phyloP scores from a whole-genome alignment of 2,797 vertebrate genomes.

The Ispidina lecontei region DNA sequence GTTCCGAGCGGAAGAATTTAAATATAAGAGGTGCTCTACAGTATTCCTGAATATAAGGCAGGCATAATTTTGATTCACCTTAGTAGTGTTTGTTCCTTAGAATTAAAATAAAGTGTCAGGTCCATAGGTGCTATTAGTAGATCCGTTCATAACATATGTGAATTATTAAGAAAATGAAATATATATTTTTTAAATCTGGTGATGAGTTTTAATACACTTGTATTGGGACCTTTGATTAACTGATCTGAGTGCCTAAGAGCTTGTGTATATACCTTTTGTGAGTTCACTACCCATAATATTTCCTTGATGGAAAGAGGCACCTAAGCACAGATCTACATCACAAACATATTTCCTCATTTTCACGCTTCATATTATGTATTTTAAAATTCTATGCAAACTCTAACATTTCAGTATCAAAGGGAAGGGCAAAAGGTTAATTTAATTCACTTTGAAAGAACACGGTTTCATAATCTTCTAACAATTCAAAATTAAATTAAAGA shows the following conservation, averaged over 20 bases:
- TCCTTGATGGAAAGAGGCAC: neutral
- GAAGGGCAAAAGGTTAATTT: constrained; percentile 74
- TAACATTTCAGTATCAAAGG: constrained; percentile 53
- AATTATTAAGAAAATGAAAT: neutral
- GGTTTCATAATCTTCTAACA: constrained; percentile 71
- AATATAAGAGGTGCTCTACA: neutral
- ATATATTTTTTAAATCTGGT: neutral
- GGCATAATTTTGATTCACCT: neutral
- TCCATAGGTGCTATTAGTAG: neutral
- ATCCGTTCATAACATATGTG: neutral
- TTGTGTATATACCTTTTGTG: neutral
- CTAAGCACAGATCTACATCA: neutral
- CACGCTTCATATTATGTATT: neutral
- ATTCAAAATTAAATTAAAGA: constrained; percentile 56
- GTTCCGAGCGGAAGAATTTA: neutral
- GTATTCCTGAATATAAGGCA: neutral
- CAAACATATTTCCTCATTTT: constrained; percentile 10
- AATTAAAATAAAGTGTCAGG: neutral
- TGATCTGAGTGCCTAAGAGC: neutral
- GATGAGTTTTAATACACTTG: neutral
- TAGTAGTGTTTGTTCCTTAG: neutral
- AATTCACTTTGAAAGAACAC: constrained; percentile 73
- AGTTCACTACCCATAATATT: neutral
- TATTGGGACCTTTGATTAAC: neutral
- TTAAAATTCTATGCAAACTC: constrained; percentile 63